Percentiles rank a stretch among this genome's conserved stretches.
phyloP scores from a whole-genome alignment of 2,888 invertebrate species.

The Desoria tigrina region DNA sequence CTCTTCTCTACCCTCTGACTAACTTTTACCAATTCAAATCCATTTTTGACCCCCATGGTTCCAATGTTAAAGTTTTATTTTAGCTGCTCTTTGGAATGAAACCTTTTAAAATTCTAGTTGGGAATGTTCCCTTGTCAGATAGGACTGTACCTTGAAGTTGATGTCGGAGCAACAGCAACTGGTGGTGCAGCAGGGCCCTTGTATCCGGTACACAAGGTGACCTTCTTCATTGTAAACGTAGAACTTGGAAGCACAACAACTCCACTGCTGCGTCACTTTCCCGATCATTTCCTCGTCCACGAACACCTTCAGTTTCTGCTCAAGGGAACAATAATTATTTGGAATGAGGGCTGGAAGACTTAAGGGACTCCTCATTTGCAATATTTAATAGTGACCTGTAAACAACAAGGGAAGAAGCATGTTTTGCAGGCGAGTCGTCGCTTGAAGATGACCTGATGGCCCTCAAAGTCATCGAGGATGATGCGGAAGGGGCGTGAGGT shows the following conservation, averaged over 20 bases:
- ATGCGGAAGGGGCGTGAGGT: neutral
- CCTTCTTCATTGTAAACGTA: neutral
- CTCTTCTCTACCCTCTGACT: too few relatives aligned
- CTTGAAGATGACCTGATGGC: neutral
- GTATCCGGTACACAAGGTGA: neutral
- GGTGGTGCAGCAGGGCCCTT: constrained; percentile 1
- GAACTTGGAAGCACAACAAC: neutral
- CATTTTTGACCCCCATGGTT: too few relatives aligned
- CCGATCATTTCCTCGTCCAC: neutral
- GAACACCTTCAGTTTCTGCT: constrained; percentile 1
- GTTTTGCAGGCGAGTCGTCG: neutral
- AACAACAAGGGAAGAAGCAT: neutral
- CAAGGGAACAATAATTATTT: constrained; percentile 4
- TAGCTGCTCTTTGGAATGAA: too few relatives aligned
- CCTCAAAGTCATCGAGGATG: neutral
- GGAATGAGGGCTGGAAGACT: too few relatives aligned
- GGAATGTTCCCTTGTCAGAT: too few relatives aligned
- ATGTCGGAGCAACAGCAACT: constrained; percentile 6
- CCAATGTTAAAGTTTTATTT: too few relatives aligned
- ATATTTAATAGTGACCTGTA: too few relatives aligned
- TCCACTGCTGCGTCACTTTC: neutral
- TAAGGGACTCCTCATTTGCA: too few relatives aligned
- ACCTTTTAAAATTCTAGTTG: too few relatives aligned
- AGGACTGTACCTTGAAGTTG: neutral
- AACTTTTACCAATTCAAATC: too few relatives aligned